These are phyloP conservation scores for Eretmochelys imbricata DNA, from an alignment of 2,113 vertebrate species.

Conservation along the genomic window DNA sequence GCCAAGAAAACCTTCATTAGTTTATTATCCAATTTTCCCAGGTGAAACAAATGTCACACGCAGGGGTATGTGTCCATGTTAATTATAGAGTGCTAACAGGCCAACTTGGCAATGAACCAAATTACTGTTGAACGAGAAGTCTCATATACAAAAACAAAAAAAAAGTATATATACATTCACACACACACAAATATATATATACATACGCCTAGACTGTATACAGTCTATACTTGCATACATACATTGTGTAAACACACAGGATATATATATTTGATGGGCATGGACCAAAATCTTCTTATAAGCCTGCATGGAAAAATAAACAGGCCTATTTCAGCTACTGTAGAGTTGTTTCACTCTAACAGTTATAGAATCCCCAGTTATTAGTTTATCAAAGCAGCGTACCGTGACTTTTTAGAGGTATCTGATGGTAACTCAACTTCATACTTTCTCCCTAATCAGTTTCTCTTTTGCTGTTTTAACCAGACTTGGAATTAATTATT, in stretches of 20 bases:
- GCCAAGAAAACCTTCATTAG: constrained; percentile 68
- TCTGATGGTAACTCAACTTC: background rate
- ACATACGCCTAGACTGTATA: background rate
- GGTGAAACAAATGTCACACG: constrained; percentile 56
- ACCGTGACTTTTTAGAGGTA: background rate
- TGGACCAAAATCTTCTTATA: background rate
- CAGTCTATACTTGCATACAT: background rate
- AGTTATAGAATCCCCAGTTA: background rate
- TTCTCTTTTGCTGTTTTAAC: background rate
- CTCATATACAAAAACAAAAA: background rate
- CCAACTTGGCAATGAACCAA: constrained; percentile 45
- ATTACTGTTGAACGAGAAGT: constrained; percentile 43
- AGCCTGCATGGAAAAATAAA: background rate
- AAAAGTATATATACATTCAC: background rate
- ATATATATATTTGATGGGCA: background rate
- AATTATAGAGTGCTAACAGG: constrained; percentile 64
- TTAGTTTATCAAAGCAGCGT: background rate
- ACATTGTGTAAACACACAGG: background rate
- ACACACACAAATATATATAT: background rate
- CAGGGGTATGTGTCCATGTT: constrained; percentile 17
- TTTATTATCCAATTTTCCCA: constrained; percentile 64
- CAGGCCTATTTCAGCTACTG: background rate
- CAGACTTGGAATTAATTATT: background rate
- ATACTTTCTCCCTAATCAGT: background rate
- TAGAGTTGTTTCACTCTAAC: background rate